Evolutionary conservation across 2,113 vertebrate genomes (phyloP).

Genomic region (Hemibates koningsi): DNA sequence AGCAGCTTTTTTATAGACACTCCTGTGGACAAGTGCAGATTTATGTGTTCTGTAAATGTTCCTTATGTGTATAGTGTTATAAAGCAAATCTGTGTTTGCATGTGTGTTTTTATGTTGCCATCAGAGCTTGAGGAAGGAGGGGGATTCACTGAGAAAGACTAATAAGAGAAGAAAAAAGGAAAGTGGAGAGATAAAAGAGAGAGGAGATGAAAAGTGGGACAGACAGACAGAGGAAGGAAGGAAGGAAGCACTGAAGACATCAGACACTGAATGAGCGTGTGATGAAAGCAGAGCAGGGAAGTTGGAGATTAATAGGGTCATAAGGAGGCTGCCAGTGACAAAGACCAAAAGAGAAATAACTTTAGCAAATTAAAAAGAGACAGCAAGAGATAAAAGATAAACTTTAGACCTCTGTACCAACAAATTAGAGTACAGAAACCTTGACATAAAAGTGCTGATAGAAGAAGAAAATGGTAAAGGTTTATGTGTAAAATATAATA

Average conservation of each 20-base stretch:
- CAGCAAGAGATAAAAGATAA: background rate
- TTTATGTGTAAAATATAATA: background rate
- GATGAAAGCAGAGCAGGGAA: constrained; percentile 32
- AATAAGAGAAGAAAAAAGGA: constrained; percentile 1
- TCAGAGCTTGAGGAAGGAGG: background rate
- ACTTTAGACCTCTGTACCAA: background rate
- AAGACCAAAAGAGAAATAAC: background rate
- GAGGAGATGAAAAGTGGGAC: background rate
- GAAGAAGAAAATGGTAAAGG: background rate
- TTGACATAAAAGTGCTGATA: background rate
- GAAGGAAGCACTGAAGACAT: constrained; percentile 28
- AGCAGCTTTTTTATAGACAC: constrained; percentile 2
- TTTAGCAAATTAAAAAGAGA: background rate
- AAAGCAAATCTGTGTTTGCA: background rate
- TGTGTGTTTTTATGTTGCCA: background rate
- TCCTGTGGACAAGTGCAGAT: background rate
- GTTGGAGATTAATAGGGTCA: constrained; percentile 14
- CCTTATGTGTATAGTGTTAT: background rate
- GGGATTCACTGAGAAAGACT: background rate
- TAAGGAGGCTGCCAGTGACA: background rate
- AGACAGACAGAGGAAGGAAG: constrained; percentile 13
- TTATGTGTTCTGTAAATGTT: background rate
- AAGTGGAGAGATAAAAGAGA: constrained; percentile 32
- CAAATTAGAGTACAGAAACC: background rate
- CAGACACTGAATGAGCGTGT: background rate